phyloP scores from a whole-genome alignment of 2,113 vertebrate genomes.

The Alouatta palliata region DNA sequence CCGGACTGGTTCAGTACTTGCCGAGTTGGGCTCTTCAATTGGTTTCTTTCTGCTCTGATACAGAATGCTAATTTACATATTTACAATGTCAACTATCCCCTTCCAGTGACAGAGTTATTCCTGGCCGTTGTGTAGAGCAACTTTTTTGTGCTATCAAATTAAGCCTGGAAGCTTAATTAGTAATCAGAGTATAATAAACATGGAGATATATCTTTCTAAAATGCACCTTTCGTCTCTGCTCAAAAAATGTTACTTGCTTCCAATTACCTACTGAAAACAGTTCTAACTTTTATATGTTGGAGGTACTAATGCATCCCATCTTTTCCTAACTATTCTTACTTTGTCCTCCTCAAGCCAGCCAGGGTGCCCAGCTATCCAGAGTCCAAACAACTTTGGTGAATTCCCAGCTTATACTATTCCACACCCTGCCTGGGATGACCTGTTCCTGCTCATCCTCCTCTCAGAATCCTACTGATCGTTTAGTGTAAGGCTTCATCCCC shows the following conservation, averaged over 20 bases:
- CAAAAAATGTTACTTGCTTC: neutral
- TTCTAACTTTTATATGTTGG: neutral
- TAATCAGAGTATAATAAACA: neutral
- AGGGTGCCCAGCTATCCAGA: too few species aligned
- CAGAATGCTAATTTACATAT: neutral
- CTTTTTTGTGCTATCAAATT: neutral
- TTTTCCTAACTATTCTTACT: neutral
- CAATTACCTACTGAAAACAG: neutral
- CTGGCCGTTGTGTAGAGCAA: neutral
- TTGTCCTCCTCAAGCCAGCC: neutral
- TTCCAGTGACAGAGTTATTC: neutral
- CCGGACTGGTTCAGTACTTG: rapidly evolving
- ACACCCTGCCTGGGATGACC: neutral
- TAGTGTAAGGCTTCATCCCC: too few species aligned
- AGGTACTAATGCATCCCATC: neutral
- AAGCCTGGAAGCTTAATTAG: neutral
- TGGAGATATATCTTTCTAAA: conserved; percentile 16
- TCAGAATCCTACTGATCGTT: neutral
- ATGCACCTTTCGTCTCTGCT: neutral
- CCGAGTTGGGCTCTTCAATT: neutral
- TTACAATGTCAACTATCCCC: neutral
- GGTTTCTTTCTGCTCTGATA: neutral
- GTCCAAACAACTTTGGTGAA: neutral
- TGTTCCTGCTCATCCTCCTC: neutral
- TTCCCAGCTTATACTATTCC: neutral